Evolutionary conservation across 2,888 invertebrate species (phyloP).

Genomic region (Melanophora roralis): DNA sequence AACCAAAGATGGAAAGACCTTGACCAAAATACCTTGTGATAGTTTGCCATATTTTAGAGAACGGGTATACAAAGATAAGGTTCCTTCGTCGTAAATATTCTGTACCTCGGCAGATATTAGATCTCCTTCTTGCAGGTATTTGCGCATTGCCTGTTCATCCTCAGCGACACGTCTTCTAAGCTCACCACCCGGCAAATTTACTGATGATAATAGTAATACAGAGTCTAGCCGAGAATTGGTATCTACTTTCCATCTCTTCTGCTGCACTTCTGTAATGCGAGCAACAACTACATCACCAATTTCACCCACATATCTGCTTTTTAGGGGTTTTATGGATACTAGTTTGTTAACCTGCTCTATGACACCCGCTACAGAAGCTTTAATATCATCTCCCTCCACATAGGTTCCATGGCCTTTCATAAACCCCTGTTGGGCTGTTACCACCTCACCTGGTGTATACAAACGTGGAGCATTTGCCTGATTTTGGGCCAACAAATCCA

Average conservation of each 20-base stretch:
- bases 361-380: constrained; percentile 96
- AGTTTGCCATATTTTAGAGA: constrained; percentile 98
- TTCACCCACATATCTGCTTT: constrained; percentile 93
- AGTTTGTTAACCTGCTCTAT: constrained; percentile 96
- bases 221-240: constrained; percentile 94
- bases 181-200: constrained; percentile 98
- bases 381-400: constrained; percentile 87
- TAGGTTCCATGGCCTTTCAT: constrained; percentile 98
- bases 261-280: constrained; percentile 94
- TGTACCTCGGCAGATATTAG: constrained; percentile 99
- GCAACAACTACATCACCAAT: constrained; percentile 98
- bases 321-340: constrained; percentile 92
- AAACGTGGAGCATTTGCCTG: constrained; percentile 81
- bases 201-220: constrained; percentile 90
- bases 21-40: constrained; percentile 91
- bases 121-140: constrained; percentile 95
- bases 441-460: constrained; percentile 92
- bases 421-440: constrained; percentile 82
- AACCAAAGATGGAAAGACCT: constrained; percentile 94
- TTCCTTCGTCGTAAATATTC: constrained; percentile 92
- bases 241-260: constrained; percentile 96
- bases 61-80: constrained; percentile 94
- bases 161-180: constrained; percentile 93
- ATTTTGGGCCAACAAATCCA: constrained; percentile 76
- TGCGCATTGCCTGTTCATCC: constrained; percentile 98